Evolutionary conservation across 2,113 vertebrate species (phyloP), one percentile per base, ranked within the genome.

Genomic region (Sylvietta virens): DNA sequence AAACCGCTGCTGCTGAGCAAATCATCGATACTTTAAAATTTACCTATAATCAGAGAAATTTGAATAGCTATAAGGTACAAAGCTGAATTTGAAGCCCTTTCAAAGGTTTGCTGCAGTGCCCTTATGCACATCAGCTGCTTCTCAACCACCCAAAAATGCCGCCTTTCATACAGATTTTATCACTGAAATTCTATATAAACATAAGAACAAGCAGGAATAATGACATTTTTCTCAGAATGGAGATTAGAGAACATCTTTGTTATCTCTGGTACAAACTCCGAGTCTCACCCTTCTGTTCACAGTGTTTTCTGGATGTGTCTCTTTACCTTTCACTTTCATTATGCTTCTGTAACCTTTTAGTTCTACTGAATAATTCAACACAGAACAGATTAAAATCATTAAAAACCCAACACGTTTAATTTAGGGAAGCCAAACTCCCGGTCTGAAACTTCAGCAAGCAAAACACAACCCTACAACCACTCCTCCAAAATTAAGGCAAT

Each of bases 111-210:
- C 33, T 51, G 53, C 35, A 51, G 23, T 9, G 45, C 11, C 37
- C 56, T 31, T 17, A 3, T 0, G 8, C 3, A 1, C 58, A 60
- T 15, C 35, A 30, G 42, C 51, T 71, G 13, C 10, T 44, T 39
- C 47, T 78, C 58, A 15, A 19, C 33, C 47, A 74, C 47, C 42
- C 57, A 7, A 13, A 54, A 70, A 15, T 1, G 5, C 4, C 67
- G 24, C 28, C 12, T 44, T 19, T 45, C 4, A 8, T 3, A 12
- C 0, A 50, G 73, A 40, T 16, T 42, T 54, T 5, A 45, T 3
- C 48, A 58, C 21, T 39, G 19, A 9, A 17, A 66, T 69, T 14
- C 17, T 6, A 6, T 4, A 35, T 4, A 15, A 24, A 45, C 15
- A 6, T 1, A 62, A 35, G 31, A 70, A 33, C 3, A 7, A 62